Evolutionary conservation across 2,797 vertebrate genomes (phyloP), one percentile per base, ranked within the genome.

Genomic region (Sebastes steindachneri): DNA sequence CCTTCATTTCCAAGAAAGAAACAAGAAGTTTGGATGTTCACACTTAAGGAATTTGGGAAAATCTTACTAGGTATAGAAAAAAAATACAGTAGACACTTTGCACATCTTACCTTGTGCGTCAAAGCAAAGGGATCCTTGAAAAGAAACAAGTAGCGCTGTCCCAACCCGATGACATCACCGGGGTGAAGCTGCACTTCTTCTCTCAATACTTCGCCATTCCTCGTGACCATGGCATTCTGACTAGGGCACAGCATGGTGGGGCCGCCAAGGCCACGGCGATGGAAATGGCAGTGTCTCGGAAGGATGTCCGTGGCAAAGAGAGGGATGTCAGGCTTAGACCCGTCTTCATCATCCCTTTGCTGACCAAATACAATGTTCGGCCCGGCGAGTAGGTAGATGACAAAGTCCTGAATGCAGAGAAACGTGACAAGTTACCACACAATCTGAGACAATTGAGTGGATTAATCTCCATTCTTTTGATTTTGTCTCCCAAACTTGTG

Each of bases 131-230:
- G 95, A 80, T 96, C 95, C 85, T 96, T 96, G 80, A 95, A 97
- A 63, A 97, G 92, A 64, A 97, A 96, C 71, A 96, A 68, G 89
- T 97, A 97, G 75, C 77, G 79, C 55, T 92, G 88, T 14, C 96
- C 96, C 68, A 97, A n/a, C 2, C 95, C 93, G 4, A 97, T 89
- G 15, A 96, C 72, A 59, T 97, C 96, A 4, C 96, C 96, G 0
- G 95, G 83, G 15, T 68, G 78, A 15, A 97, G 94, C 74, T 86
- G 84, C 28, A 71, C 88, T 29, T 95, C 92, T 5, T 75, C 37
- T 7, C 33, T 89, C 66, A 96, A 58, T 1, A 55, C 48, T 21
- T 89, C 58, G 1, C 96, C 95, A 0, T 96, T 97, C 85, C 88
- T 85, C 0, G 89, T 95, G 28, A 96, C 92, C 7, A 28, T 2